These are phyloP conservation scores for Microctenopoma steveboyesi DNA, from an alignment of 2,797 vertebrate genomes.

Conservation along the genomic window DNA sequence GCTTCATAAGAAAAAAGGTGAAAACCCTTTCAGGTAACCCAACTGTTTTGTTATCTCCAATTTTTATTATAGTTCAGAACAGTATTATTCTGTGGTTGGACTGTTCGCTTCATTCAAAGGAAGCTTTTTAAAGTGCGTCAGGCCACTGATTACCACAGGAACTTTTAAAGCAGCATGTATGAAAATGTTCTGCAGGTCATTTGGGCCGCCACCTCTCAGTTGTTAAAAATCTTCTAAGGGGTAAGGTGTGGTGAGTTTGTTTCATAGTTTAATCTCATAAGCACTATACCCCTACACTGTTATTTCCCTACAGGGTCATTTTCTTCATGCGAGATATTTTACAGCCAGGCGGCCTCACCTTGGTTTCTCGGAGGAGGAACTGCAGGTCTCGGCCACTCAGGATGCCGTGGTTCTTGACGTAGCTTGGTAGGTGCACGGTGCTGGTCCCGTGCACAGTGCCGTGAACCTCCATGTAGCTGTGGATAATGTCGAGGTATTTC, in stretches of 20 bases:
- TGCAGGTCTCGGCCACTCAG: constrained; percentile 97
- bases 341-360: constrained; percentile 77
- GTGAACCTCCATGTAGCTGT: constrained; percentile 96
- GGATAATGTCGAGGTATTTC: constrained; percentile 94
- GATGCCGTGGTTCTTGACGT: constrained; percentile 97
- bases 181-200: constrained; percentile 16
- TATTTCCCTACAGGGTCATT: constrained; percentile 14
- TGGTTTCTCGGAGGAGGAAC: constrained; percentile 95
- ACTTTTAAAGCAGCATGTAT: background rate
- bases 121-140: background rate
- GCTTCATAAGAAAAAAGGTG: too few relatives aligned
- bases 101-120: background rate
- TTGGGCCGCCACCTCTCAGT: background rate
- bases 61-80: too few relatives aligned
- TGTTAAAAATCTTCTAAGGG: constrained; percentile 7
- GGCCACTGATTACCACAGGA: background rate
- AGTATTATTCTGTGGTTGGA: too few relatives aligned
- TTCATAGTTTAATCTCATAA: constrained; percentile 1
- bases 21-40: background rate
- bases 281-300: background rate
- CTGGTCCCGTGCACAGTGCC: constrained; percentile 95
- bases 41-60: background rate
- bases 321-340: background rate
- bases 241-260: constrained; percentile 2
- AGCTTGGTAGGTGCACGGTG: constrained; percentile 92